These are phyloP conservation scores for Xylophagus ater DNA, from an alignment of 2,888 invertebrate species.

Conservation along the genomic window DNA sequence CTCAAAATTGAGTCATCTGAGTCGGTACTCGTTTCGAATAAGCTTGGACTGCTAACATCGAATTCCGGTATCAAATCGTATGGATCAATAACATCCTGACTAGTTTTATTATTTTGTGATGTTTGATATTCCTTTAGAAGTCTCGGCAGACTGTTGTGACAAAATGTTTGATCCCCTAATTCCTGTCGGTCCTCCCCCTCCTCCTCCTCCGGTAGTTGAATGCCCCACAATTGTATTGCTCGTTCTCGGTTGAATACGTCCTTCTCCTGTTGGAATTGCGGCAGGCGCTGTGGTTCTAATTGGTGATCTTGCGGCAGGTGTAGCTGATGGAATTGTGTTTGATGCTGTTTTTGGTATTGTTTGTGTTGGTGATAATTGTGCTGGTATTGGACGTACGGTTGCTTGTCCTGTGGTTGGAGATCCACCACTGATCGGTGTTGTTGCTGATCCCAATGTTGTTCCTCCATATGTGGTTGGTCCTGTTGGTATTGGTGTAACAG, in stretches of 20 bases:
- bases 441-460: conserved; percentile 21
- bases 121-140: conserved; percentile 29
- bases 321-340: conserved; percentile 14
- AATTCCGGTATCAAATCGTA: conserved; percentile 29
- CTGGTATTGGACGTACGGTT: conserved; percentile 7
- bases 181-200: conserved; percentile 25
- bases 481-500: conserved; percentile 9
- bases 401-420: conserved; percentile 11
- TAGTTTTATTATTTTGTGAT: conserved; percentile 19
- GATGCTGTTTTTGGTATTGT: background rate
- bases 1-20: too few species aligned
- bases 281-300: conserved; percentile 14
- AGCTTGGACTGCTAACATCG: conserved; percentile 38
- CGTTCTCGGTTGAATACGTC: conserved; percentile 36
- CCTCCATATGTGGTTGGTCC: conserved; percentile 26
- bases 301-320: conserved; percentile 10
- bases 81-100: conserved; percentile 25
- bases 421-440: conserved; percentile 18
- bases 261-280: conserved; percentile 21
- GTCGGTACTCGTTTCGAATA: conserved; percentile 30
- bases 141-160: conserved; percentile 38
- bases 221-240: conserved; percentile 36
- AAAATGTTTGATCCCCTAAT: conserved; percentile 25
- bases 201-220: conserved; percentile 24
- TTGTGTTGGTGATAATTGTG: conserved; percentile 11